Evolutionary conservation across 1,140 invertebrate species (phyloP).

Genomic region (Aphis gossypii): DNA sequence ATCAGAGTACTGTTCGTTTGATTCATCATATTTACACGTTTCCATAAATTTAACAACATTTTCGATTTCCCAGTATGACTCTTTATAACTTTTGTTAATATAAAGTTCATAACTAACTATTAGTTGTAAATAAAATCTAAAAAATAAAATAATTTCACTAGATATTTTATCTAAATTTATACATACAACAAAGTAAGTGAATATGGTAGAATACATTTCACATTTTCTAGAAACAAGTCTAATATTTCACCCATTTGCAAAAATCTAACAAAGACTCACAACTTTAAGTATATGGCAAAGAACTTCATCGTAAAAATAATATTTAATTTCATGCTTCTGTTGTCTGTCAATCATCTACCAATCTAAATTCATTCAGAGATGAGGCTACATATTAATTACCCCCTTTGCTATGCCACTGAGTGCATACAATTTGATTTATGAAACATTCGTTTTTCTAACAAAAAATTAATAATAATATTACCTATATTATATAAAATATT

Average conservation of each 20-base stretch:
- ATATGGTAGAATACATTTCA: background rate
- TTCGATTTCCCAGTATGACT: constrained; percentile 35
- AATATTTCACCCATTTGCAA: background rate
- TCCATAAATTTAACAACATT: background rate
- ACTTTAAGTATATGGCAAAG: background rate
- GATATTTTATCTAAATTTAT: background rate
- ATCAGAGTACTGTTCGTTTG: background rate
- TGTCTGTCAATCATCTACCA: background rate
- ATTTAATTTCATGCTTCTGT: background rate
- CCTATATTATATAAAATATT: no score
- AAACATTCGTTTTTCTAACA: no score
- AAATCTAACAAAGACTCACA: background rate
- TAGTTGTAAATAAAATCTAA: constrained; percentile 24
- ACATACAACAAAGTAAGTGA: background rate
- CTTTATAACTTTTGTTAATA: background rate
- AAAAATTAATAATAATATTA: no score
- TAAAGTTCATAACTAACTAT: constrained; percentile 26
- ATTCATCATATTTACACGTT: background rate
- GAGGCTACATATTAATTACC: no score
- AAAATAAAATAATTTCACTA: background rate
- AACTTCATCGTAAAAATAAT: background rate
- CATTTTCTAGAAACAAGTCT: background rate
- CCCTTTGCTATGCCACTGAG: background rate
- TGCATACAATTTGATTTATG: background rate
- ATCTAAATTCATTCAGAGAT: background rate